These are phyloP conservation scores for Champsocephalus esox DNA, from an alignment of 2,797 vertebrate species.

Conservation along the genomic window DNA sequence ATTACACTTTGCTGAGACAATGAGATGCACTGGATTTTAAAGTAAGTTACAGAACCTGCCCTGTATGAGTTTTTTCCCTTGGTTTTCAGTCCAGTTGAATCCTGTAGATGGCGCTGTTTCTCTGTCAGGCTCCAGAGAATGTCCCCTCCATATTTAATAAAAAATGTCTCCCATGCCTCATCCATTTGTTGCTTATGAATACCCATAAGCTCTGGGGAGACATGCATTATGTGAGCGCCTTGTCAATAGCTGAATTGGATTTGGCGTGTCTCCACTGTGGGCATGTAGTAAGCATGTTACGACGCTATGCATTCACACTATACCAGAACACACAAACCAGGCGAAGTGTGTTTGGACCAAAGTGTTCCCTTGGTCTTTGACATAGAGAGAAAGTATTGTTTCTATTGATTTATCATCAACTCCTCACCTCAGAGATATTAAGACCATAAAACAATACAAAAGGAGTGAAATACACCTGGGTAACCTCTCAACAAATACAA, in stretches of 20 bases:
- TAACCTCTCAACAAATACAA: conserved; percentile 38
- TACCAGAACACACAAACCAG: conserved; percentile 17
- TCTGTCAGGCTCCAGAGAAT: conserved; percentile 41
- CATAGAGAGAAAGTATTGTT: conserved; percentile 43
- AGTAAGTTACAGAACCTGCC: conserved; percentile 37
- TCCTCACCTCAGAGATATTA: conserved; percentile 65
- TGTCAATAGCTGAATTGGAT: conserved; percentile 58
- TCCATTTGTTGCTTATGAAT: conserved; percentile 58
- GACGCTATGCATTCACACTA: conserved; percentile 8
- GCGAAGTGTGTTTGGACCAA: conserved; percentile 29
- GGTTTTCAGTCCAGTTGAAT: not conserved
- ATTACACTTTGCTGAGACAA: conserved; percentile 74
- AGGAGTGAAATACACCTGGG: conserved; percentile 46
- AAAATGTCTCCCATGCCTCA: conserved; percentile 26
- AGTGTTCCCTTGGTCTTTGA: conserved; percentile 49
- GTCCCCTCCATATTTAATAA: conserved; percentile 9
- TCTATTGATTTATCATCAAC: conserved; percentile 72
- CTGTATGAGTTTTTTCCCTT: conserved; percentile 1
- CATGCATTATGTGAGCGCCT: conserved; percentile 33
- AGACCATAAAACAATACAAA: conserved; percentile 59
- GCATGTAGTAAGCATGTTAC: conserved; percentile 24
- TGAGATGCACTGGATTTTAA: conserved; percentile 64
- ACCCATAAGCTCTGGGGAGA: conserved; percentile 33
- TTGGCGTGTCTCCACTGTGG: conserved; percentile 42
- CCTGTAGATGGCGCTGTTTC: conserved; percentile 81